phyloP scores from a whole-genome alignment of 2,888 invertebrate species.

The Pseudolycoriella hygida region DNA sequence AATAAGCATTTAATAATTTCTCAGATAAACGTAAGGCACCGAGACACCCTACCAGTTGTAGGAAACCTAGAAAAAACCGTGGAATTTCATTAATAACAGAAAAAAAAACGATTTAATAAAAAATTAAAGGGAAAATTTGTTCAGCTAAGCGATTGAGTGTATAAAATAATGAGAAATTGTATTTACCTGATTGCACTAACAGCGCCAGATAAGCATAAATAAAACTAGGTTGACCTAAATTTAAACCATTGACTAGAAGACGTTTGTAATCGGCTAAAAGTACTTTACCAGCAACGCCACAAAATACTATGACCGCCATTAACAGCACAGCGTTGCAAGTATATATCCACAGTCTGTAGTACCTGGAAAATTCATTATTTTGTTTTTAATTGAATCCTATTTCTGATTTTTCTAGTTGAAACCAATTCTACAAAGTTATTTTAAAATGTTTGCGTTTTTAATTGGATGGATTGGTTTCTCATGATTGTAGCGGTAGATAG shows the following conservation, averaged over 20 bases:
- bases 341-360: conserved; percentile 84
- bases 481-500: no score
- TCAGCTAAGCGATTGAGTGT: no score
- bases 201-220: conserved; percentile 72
- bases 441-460: no score
- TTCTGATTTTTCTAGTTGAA: no score
- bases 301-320: conserved; percentile 64
- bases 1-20: conserved; percentile 65
- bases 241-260: conserved; percentile 52
- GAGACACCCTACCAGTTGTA: conserved; percentile 63
- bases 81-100: conserved; percentile 9
- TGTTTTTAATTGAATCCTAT: neutral
- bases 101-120: no score
- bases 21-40: conserved; percentile 67
- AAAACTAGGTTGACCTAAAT: conserved; percentile 63
- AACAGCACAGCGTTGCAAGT: conserved; percentile 78
- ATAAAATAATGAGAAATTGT: neutral
- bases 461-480: no score
- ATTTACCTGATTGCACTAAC: conserved; percentile 41
- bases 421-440: no score
- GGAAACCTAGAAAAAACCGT: conserved; percentile 29
- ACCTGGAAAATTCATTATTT: conserved; percentile 28
- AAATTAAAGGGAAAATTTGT: no score
- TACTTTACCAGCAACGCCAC: conserved; percentile 54
- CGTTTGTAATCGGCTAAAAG: conserved; percentile 52